Conservation (phyloP, 2,888 invertebrate species). For the Tetragonisca angustula region DNA sequence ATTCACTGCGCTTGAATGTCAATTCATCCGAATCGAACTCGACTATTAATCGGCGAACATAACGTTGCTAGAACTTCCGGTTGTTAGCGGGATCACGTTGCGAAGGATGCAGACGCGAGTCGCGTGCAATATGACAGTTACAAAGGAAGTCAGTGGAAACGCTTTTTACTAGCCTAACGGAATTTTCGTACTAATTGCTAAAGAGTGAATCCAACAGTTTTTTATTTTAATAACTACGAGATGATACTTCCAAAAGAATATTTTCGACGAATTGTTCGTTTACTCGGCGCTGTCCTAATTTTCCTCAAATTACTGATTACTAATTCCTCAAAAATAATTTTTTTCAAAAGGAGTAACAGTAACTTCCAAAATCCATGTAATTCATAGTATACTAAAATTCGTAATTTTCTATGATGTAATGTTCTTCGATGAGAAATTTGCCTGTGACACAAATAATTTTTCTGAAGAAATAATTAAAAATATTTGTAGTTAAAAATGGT, state of each 20-base stretch:
- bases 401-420: too few relatives aligned
- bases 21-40: neutral
- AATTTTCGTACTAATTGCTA: constrained; percentile 25
- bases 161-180: constrained; percentile 61
- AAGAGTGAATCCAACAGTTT: neutral
- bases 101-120: constrained; percentile 61
- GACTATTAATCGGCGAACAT: constrained; percentile 30
- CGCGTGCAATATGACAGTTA: constrained; percentile 72
- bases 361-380: too few relatives aligned
- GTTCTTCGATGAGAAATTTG: too few relatives aligned
- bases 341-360: too few relatives aligned
- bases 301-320: too few relatives aligned
- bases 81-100: constrained; percentile 65
- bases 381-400: too few relatives aligned
- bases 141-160: constrained; percentile 55
- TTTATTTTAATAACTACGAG: neutral
- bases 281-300: too few relatives aligned
- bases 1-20: neutral
- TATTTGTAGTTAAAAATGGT: too few relatives aligned
- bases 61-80: constrained; percentile 55
- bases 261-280: too few relatives aligned
- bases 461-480: too few relatives aligned
- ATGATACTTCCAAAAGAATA: neutral
- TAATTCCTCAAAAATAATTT: too few relatives aligned
- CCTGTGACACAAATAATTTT: too few relatives aligned